Percentiles rank a stretch among this genome's conserved stretches.
These are phyloP conservation scores for Diplosoma virens DNA, from an alignment of 23 tunicate genomes.

Conservation along the genomic window DNA sequence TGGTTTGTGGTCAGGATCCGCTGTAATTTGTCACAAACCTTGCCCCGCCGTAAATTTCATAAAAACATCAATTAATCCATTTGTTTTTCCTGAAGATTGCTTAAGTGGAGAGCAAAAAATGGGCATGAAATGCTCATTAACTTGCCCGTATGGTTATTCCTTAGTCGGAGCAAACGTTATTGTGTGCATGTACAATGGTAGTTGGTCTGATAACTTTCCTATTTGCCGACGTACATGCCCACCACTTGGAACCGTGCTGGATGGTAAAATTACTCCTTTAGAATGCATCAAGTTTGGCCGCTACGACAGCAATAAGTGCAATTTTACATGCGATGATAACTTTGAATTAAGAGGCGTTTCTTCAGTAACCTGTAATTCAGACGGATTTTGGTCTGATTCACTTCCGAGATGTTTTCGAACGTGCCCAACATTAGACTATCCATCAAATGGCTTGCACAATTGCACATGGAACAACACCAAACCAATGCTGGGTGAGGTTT, in stretches of 20 bases:
- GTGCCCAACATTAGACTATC: slow-evolving; percentile 37
- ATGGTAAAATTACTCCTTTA: slow-evolving; percentile 21
- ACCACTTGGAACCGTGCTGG: neutral
- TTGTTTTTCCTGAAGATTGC: neutral
- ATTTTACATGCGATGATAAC: slow-evolving; percentile 1
- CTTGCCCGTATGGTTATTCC: neutral
- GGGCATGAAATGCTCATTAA: neutral
- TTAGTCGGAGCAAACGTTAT: neutral
- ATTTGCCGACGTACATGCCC: slow-evolving; percentile 12
- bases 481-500: slow-evolving; percentile 26
- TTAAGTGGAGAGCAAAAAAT: neutral
- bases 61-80: neutral
- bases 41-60: neutral
- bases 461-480: neutral
- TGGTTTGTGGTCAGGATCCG: slow-evolving; percentile 2
- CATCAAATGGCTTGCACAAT: slow-evolving; percentile 27
- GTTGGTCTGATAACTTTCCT: neutral
- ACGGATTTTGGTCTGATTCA: slow-evolving; percentile 33
- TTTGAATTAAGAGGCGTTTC: slow-evolving; percentile 1
- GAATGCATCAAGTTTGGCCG: slow-evolving; percentile 19
- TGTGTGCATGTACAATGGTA: neutral
- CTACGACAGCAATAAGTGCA: slow-evolving; percentile 14
- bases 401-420: slow-evolving; percentile 26
- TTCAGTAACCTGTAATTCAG: neutral
- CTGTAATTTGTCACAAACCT: neutral